Percentiles rank a stretch among this genome's conserved stretches.
phyloP scores from a whole-genome alignment of 2,113 vertebrate genomes.

The Galemys pyrenaicus region DNA sequence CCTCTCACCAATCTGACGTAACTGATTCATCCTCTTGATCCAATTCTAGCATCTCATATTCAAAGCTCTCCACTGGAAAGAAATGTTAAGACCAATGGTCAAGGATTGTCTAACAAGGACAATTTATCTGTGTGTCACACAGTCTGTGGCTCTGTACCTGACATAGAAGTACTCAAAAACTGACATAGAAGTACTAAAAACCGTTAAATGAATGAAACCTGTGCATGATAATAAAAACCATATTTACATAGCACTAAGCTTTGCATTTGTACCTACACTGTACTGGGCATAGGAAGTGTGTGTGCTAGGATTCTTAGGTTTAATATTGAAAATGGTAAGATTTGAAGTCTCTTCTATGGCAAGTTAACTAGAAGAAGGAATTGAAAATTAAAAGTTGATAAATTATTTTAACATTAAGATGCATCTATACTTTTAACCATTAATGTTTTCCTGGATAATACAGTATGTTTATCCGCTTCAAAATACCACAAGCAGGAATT shows the following conservation, averaged over 20 bases:
- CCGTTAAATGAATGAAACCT: constrained; percentile 11
- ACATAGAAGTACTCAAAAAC: constrained; percentile 6
- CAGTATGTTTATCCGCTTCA: constrained; percentile 54
- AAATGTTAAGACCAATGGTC: constrained; percentile 20
- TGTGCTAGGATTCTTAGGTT: neutral
- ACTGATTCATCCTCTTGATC: neutral
- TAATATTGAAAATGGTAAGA: neutral
- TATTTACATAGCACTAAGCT: neutral
- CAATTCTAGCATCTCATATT: neutral
- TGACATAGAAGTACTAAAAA: constrained; percentile 19
- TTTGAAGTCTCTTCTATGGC: constrained; percentile 19
- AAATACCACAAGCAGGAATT: constrained; percentile 53
- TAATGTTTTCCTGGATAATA: constrained; percentile 71
- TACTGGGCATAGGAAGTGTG: neutral
- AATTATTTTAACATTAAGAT: constrained; percentile 66
- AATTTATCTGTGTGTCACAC: neutral
- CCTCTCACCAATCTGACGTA: neutral
- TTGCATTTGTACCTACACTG: neutral
- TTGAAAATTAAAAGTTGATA: constrained; percentile 66
- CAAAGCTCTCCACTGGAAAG: neutral
- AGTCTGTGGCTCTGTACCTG: neutral
- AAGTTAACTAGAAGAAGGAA: constrained; percentile 75
- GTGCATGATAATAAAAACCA: neutral
- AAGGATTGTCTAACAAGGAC: neutral
- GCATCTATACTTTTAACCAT: constrained; percentile 78